phyloP scores from a whole-genome alignment of 2,888 invertebrate genomes.

The Sphecodes monilicornis region DNA sequence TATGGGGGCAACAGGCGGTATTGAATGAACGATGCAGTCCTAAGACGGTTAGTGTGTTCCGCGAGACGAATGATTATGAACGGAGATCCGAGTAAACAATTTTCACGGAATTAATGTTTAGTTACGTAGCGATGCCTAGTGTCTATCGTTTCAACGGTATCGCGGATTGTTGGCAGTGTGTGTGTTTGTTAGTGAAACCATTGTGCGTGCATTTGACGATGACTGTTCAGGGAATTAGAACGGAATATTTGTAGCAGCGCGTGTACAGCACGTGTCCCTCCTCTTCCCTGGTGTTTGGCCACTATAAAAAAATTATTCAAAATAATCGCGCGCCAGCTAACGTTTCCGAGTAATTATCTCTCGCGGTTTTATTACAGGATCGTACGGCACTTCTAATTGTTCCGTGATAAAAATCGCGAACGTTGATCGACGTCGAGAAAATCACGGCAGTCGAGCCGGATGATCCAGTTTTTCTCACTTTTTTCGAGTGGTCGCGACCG shows the following conservation, averaged over 20 bases:
- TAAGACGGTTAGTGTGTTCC: neutral
- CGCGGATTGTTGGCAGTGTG: conserved; percentile 30
- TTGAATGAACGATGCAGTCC: neutral
- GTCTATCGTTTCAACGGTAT: conserved; percentile 53
- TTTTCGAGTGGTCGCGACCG: conserved; percentile 4
- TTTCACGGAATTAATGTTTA: conserved; percentile 13
- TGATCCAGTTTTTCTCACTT: conserved; percentile 27
- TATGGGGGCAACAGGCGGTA: neutral
- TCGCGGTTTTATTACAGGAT: neutral
- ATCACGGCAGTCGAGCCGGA: neutral
- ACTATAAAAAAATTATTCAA: neutral
- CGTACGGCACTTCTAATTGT: neutral
- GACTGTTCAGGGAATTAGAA: conserved; percentile 49
- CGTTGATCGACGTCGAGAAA: neutral
- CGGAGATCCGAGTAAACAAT: conserved; percentile 14
- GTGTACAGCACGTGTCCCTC: neutral
- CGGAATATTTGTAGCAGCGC: conserved; percentile 33
- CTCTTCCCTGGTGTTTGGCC: neutral
- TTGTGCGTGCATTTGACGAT: conserved; percentile 38
- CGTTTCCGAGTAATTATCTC: neutral
- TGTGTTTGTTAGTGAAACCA: conserved; percentile 43
- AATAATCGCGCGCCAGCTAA: neutral
- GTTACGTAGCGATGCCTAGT: conserved; percentile 24
- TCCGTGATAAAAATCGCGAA: neutral
- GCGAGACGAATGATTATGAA: neutral